A percentile compares a stretch with the other conserved stretches of the same genome.
These are phyloP conservation scores for Camponotus floridanus DNA, from an alignment of 1,140 invertebrate genomes.

Conservation along the genomic window DNA sequence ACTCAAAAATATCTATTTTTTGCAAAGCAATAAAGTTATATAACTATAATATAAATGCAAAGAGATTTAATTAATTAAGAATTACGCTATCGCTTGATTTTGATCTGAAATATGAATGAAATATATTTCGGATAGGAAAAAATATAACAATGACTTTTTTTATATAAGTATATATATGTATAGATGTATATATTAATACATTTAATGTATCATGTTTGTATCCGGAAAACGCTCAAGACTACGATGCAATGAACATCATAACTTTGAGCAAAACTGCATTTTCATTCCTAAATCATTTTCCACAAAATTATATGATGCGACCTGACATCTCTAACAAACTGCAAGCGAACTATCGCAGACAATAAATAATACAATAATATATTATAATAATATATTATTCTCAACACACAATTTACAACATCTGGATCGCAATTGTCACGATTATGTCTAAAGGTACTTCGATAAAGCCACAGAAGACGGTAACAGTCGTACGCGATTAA, in stretches of 20 bases:
- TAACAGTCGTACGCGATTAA: conserved; percentile 30
- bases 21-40: background rate
- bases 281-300: background rate
- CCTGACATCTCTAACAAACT: background rate
- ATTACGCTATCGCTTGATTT: background rate
- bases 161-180: conserved; percentile 42
- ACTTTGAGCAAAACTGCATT: conserved; percentile 13
- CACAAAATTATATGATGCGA: conserved; percentile 19
- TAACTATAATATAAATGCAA: background rate
- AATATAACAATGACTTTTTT: conserved; percentile 25
- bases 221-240: conserved; percentile 9
- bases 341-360: conserved; percentile 16
- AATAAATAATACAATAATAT: background rate
- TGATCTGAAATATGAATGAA: background rate
- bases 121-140: background rate
- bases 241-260: background rate
- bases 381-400: background rate
- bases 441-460: conserved; percentile 23
- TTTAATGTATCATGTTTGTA: conserved; percentile 37
- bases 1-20: background rate
- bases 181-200: conserved; percentile 46
- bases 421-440: background rate
- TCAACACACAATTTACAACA: background rate
- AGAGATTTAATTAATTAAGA: background rate
- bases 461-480: conserved; percentile 24